Evolutionary conservation across 1,140 invertebrate species (phyloP).

Genomic region (Drosophila bifasciata): DNA sequence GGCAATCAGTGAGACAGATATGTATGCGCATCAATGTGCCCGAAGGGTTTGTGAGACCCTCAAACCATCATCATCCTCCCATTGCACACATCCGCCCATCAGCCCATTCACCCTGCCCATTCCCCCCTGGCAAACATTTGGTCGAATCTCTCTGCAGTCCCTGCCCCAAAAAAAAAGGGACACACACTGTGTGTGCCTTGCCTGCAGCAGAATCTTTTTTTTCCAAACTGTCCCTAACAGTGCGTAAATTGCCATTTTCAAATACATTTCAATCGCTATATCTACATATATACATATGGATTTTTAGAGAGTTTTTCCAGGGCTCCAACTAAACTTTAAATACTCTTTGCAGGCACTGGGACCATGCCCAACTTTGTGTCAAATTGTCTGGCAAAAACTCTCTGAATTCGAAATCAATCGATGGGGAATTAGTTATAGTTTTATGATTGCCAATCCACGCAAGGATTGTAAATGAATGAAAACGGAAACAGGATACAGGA

Average conservation of each 20-base stretch:
- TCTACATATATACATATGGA: conserved; percentile 31
- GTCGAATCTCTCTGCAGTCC: neutral
- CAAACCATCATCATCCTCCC: conserved; percentile 1
- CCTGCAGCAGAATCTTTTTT: conserved; percentile 71
- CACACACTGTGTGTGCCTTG: conserved; percentile 42
- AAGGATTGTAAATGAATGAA: conserved; percentile 5
- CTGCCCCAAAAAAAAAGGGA: conserved; percentile 32
- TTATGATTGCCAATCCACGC: conserved; percentile 18
- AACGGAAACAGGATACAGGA: too few relatives aligned
- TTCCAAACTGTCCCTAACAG: conserved; percentile 65
- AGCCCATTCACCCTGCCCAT: neutral
- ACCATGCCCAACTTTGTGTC: conserved; percentile 3
- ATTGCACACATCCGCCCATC: neutral
- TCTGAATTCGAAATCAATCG: conserved; percentile 33
- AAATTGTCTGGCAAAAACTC: conserved; percentile 25
- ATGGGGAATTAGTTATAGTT: conserved; percentile 32
- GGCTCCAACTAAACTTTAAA: conserved; percentile 39
- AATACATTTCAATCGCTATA: conserved; percentile 71
- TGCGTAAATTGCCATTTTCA: conserved; percentile 81
- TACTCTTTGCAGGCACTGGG: conserved; percentile 27
- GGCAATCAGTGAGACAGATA: conserved; percentile 70
- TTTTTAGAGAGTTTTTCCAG: conserved; percentile 28
- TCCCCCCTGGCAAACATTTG: conserved; percentile 31
- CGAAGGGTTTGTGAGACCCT: conserved; percentile 39
- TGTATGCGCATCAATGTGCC: conserved; percentile 69